Evolutionary conservation across 92 coral and sea anemone genomes (phyloP), one percentile per base, ranked within the genome.

Genomic region (Umimayanthus kanabou): DNA sequence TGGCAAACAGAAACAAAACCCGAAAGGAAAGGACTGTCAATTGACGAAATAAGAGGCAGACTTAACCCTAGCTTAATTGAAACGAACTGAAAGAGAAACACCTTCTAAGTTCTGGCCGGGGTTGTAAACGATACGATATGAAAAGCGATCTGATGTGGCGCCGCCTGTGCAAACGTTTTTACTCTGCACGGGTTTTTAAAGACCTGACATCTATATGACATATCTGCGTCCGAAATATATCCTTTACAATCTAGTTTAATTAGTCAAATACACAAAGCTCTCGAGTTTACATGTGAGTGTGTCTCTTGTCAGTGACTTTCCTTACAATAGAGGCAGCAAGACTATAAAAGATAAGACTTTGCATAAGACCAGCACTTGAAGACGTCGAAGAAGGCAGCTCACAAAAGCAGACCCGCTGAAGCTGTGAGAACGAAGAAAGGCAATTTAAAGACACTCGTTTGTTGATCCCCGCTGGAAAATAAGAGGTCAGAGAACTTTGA

Each of bases 141-240:
- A 61, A 61, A 61, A 9, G n/a, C 69, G 69, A 61, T 61, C 69
- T 61, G 69, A 5, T 23, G 4, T 61, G 69, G 69, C 69, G 26
- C 69, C 69, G 26, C 69, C 77, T 73, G 39, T 29, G 47, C 77
- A 73, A 73, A 28, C 23, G 23, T 5, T 73, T 73, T 37, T 39
- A 30, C n/a, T n/a, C 77, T 18, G 37, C 23, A 73, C 40, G 20
- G 77, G 77, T 73, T 45, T 73, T 73, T 73, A 37, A 73, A 73
- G 77, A 9, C 42, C 42, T 73, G 77, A 73, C 77, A 73, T 37
- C 20, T 33, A 13, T 53, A 53, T 15, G 58, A 53, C 58, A 53
- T 53, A 53, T 3, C 58, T 13, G 77, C 4, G 77, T 73, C 69
- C 69, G 69, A 0, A 61, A 61, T 20, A 61, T 61, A 61, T 61